Evolutionary conservation across 2,113 vertebrate species (phyloP).

Genomic region (Thamnophis sirtalis): DNA sequence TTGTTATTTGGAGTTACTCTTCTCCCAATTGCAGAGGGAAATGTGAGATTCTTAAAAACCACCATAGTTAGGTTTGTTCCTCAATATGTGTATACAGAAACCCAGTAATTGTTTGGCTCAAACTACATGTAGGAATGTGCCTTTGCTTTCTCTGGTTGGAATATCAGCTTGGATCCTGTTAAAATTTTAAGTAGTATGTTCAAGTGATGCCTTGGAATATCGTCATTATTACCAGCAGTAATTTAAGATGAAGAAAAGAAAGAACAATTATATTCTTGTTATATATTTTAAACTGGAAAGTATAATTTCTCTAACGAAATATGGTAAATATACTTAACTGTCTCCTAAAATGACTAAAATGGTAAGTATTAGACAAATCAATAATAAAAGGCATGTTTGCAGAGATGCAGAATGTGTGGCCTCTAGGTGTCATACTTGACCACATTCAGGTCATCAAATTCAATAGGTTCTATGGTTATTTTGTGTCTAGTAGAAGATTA

Average conservation of each 20-base stretch:
- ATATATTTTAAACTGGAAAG: not conserved
- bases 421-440: constrained; percentile 75
- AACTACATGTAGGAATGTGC: not conserved
- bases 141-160: not conserved
- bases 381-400: not conserved
- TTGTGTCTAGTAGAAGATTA: not conserved
- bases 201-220: not conserved
- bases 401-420: constrained; percentile 32
- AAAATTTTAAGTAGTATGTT: not conserved
- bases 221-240: not conserved
- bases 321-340: not conserved
- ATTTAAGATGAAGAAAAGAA: not conserved
- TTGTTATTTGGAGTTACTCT: not conserved
- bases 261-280: rapidly evolving
- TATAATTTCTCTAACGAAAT: not conserved
- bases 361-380: constrained; percentile 18
- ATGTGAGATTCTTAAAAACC: not conserved
- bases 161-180: not conserved
- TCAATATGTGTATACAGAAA: not conserved
- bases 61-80: not conserved
- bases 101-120: not conserved
- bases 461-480: constrained; percentile 4
- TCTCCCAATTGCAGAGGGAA: not conserved
- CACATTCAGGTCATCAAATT: constrained; percentile 39
- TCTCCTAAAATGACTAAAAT: not conserved